Evolutionary conservation across 2,888 invertebrate genomes (phyloP), one percentile per base, ranked within the genome.

Genomic region (Mesodorylaimus sp.): DNA sequence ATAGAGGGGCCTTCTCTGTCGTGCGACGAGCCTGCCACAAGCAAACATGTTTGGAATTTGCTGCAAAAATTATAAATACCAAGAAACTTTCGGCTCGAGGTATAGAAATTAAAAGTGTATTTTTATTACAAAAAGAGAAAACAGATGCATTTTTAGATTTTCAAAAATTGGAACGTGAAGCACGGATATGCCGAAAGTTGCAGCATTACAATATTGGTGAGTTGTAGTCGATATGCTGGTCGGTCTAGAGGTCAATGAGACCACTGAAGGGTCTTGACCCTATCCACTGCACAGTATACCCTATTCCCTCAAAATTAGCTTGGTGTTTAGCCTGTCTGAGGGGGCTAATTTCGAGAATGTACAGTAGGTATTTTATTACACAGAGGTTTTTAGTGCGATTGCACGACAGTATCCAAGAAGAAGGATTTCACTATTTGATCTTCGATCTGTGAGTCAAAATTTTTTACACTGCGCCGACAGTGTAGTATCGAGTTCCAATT

Each of bases 331-430:
- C n/a, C n/a, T n/a, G n/a, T n/a, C n/a, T n/a, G n/a, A n/a, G n/a
- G n/a, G n/a, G n/a, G n/a, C n/a, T n/a, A n/a, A n/a, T n/a, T n/a
- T n/a, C n/a, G n/a, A n/a, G n/a, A n/a, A n/a, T n/a, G n/a, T n/a
- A n/a, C n/a, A n/a, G n/a, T n/a, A n/a, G n/a, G n/a, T n/a, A n/a
- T n/a, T n/a, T n/a, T n/a, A n/a, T n/a, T n/a, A n/a, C n/a, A n/a
- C n/a, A n/a, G 43, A 41, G 39, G 25, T 39, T 55, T 79, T 65
- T 77, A 86, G 95, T 97, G 69, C 83, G 95, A 71, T 79, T 99
- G 72, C 95, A 97, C 75, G 97, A 97, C 76, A 93, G 89, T 73
- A 97, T 99, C 77, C 95, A 97, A 75, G 97, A 97, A 75, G 97
- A 97, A 75, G 72, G 70, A 73, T 93, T 85, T 74, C 95, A 97